Percentiles rank a stretch among this genome's conserved stretches.
These are phyloP conservation scores for Bacillus rossius DNA, from an alignment of 1,140 invertebrate species.

Conservation along the genomic window DNA sequence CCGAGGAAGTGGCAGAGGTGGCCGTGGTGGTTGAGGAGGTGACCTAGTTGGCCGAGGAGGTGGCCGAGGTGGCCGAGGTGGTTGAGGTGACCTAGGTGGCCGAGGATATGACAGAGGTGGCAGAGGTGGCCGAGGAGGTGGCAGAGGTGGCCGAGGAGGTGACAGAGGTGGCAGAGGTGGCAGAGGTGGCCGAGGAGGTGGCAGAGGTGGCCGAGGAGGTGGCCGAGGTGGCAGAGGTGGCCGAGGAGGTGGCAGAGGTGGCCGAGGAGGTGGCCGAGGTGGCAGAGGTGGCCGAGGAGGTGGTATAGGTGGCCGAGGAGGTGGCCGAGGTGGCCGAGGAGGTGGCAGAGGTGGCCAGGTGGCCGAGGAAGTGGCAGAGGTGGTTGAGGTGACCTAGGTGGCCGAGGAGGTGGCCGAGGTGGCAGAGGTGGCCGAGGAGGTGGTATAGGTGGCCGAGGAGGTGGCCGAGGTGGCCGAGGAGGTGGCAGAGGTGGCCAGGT, in stretches of 20 bases:
- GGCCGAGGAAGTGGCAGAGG: background rate
- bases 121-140: background rate
- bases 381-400: background rate
- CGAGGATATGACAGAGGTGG: background rate
- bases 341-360: too few species aligned
- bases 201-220: background rate
- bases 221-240: background rate
- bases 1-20: background rate
- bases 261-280: background rate
- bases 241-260: background rate
- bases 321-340: background rate
- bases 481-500: background rate
- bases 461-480: background rate
- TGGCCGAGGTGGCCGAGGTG: background rate
- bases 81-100: background rate
- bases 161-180: background rate
- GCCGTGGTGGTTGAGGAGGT: background rate
- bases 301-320: background rate
- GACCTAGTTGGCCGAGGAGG: background rate
- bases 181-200: background rate
- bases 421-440: background rate
- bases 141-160: background rate
- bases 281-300: background rate
- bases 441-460: background rate
- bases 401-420: background rate